Conservation (phyloP, 2,797 vertebrate genomes). For the Liasis olivaceus region DNA sequence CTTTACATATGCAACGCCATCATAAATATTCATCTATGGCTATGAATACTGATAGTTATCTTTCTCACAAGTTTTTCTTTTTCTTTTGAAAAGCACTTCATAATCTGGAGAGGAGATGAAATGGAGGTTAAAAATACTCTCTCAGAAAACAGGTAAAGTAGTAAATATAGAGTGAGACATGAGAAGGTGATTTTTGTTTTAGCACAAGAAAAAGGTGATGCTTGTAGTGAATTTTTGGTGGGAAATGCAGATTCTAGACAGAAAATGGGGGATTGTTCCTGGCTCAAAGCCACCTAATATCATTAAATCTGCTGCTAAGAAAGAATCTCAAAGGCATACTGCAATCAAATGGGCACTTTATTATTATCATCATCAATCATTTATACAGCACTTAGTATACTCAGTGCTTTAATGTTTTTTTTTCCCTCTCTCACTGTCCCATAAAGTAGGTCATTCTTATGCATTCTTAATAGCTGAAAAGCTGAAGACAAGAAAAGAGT, state of each 20-base stretch:
- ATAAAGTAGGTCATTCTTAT: not conserved
- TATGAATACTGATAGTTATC: not conserved
- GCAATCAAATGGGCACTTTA: not conserved
- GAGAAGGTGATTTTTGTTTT: not conserved
- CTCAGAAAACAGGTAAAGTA: constrained; percentile 22
- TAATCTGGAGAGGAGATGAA: constrained; percentile 14
- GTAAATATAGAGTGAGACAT: not conserved
- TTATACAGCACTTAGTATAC: not conserved
- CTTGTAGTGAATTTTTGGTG: not conserved
- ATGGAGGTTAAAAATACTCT: constrained; percentile 40
- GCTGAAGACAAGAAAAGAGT: not conserved
- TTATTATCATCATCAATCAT: not conserved
- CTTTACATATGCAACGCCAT: not conserved
- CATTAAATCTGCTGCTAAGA: not conserved
- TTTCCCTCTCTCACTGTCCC: not conserved
- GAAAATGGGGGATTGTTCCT: not conserved
- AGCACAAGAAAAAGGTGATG: not conserved
- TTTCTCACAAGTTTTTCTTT: constrained; percentile 54
- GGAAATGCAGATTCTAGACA: not conserved
- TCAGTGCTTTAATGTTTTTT: not conserved
- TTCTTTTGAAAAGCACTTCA: constrained; percentile 49
- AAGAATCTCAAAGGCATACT: not conserved
- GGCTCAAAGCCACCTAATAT: not conserved
- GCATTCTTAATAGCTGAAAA: not conserved
- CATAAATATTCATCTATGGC: constrained; percentile 1